phyloP scores from a whole-genome alignment of 2,113 vertebrate genomes.

The Colaptes auratus region DNA sequence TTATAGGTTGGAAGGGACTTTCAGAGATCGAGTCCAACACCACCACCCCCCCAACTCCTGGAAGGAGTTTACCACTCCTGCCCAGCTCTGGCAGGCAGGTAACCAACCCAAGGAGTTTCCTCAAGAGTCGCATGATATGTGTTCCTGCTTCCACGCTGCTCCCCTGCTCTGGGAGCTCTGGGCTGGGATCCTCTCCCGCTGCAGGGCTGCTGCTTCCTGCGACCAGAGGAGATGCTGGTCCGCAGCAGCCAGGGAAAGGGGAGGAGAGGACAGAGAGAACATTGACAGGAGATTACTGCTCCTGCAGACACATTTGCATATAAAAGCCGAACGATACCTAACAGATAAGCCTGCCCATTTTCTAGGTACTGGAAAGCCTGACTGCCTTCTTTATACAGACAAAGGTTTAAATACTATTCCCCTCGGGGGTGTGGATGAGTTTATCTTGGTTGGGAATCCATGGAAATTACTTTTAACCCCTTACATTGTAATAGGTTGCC shows the following conservation, averaged over 20 bases:
- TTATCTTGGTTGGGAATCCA: slow-evolving; percentile 46
- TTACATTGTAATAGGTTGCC: slow-evolving; percentile 2
- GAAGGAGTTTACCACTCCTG: background rate
- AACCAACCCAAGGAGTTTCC: fast-evolving
- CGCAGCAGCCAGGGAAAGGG: no score
- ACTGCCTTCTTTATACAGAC: slow-evolving; percentile 64
- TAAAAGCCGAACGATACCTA: slow-evolving; percentile 46
- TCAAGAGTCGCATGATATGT: fast-evolving
- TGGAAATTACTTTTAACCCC: slow-evolving; percentile 59
- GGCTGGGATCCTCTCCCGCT: background rate
- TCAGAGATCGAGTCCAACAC: no score
- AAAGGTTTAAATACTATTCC: slow-evolving; percentile 50
- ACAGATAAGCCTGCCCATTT: slow-evolving; percentile 65
- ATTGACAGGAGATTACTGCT: background rate
- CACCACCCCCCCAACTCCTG: no score
- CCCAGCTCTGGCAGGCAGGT: background rate
- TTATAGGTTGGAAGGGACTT: no score
- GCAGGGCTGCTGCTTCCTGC: background rate
- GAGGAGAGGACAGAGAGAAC: background rate
- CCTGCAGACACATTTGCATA: slow-evolving; percentile 36
- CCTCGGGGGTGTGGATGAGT: slow-evolving; percentile 34
- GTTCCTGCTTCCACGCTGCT: background rate
- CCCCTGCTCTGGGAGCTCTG: no score
- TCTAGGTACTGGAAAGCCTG: slow-evolving; percentile 54
- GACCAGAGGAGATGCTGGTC: background rate